Evolutionary conservation across 1,140 invertebrate species (phyloP), one percentile per base, ranked within the genome.

Genomic region (Hypsibius dujardini): DNA sequence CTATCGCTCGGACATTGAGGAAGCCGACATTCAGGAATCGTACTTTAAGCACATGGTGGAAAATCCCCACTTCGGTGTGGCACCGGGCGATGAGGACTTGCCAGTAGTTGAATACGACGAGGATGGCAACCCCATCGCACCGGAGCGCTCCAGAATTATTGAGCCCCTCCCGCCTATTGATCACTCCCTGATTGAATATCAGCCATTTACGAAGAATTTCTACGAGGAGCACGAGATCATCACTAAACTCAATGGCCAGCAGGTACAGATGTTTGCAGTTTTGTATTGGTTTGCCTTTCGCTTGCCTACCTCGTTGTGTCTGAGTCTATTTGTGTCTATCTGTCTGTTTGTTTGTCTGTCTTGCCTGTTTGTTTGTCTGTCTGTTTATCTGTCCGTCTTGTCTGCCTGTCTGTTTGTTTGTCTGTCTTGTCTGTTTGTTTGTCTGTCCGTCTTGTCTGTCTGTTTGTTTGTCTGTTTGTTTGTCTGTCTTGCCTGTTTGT

Each of bases 221-320:
- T 98, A 98, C 76, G 86, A 85, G 47, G 89, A 90, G 73, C 95
- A 98, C 79, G 86, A 88, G 72, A 94, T 98, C 71, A 98, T 99
- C 73, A 80, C 84, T n/a, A 82, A 81, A 70, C 80, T 98, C 46
- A 81, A 81, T n/a, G 80, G 84, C 46, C 80, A 85, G 47, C 85
- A 92, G 78, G 85, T 77, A 28, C 28, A 28, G 28, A 28, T 28
- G 28, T 28, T 28, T 28, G 28, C 28, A 28, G 28, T 28, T 28
- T 28, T 28, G 28, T 28, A 28, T 28, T 28, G 28, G 28, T 28
- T 28, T 28, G 28, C 28, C 28, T 28, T 28, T 28, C 28, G 28
- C 28, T 28, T 28, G 28, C 28, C 28, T 28, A 28, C 28, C 28
- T 28, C 28, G 28, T 28, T 28, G 28, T 28, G 28, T 28, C 28